These are phyloP conservation scores for Trichechus manatus DNA, from an alignment of 2,113 vertebrate species.

Conservation along the genomic window DNA sequence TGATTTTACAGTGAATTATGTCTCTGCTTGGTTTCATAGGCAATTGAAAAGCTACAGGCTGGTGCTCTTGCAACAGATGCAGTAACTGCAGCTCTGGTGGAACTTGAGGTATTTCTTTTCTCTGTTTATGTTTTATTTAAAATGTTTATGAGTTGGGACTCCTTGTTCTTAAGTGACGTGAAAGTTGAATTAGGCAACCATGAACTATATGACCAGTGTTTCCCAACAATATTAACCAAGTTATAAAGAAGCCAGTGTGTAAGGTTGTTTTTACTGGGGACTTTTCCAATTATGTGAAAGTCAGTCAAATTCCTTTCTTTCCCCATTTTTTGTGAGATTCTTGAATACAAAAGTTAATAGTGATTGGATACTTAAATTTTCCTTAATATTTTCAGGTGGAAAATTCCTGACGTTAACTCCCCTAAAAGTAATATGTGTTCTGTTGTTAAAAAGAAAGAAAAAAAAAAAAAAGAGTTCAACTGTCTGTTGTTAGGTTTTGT, in stretches of 20 bases:
- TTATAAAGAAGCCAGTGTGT: slow-evolving; percentile 16
- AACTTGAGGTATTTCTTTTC: slow-evolving; percentile 94
- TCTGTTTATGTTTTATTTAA: slow-evolving; percentile 68
- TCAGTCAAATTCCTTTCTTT: not conserved
- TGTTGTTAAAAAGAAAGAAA: slow-evolving; percentile 12
- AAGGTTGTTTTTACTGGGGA: slow-evolving; percentile 52
- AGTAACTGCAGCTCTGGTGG: slow-evolving; percentile 97
- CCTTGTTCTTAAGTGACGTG: slow-evolving; percentile 53
- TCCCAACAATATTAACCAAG: slow-evolving; percentile 33
- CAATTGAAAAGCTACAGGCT: slow-evolving; percentile 96
- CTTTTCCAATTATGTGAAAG: slow-evolving; percentile 43
- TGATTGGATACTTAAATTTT: slow-evolving; percentile 26
- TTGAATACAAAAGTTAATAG: slow-evolving; percentile 55
- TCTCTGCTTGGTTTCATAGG: slow-evolving; percentile 88
- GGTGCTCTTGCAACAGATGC: slow-evolving; percentile 97
- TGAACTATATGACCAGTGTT: slow-evolving; percentile 43
- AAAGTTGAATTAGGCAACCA: slow-evolving; percentile 36
- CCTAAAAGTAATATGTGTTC: not conserved
- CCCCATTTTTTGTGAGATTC: not conserved
- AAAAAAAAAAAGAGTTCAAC: not conserved
- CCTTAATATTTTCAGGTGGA: slow-evolving; percentile 37
- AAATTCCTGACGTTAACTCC: slow-evolving; percentile 44
- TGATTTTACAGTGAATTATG: slow-evolving; percentile 54
- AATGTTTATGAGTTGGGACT: slow-evolving; percentile 52
- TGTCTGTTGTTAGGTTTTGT: not conserved